Evolutionary conservation across 2,113 vertebrate genomes (phyloP).

Genomic region (Takifugu flavidus): DNA sequence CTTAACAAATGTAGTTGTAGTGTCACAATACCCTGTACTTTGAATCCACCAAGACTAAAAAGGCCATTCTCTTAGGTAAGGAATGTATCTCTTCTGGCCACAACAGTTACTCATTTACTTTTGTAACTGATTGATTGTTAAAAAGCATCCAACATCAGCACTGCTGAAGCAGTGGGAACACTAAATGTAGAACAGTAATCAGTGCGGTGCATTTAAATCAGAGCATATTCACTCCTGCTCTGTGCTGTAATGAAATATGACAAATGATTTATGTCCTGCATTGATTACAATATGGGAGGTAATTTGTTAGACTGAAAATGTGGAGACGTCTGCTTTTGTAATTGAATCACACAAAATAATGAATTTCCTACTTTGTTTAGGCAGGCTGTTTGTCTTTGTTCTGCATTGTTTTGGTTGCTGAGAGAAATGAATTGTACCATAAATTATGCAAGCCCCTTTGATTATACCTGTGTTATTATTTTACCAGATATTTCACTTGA

Average conservation of each 20-base stretch:
- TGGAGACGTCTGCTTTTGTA: conserved; percentile 56
- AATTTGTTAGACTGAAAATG: conserved; percentile 63
- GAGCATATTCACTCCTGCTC: conserved; percentile 47
- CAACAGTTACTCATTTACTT: too few relatives aligned
- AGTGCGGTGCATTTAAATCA: conserved; percentile 37
- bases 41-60: too few relatives aligned
- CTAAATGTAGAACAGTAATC: conserved; percentile 17
- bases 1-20: too few relatives aligned
- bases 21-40: too few relatives aligned
- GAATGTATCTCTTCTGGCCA: too few relatives aligned
- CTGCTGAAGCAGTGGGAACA: too few relatives aligned
- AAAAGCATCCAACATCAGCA: too few relatives aligned
- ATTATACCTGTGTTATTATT: conserved; percentile 43
- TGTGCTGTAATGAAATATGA: conserved; percentile 60
- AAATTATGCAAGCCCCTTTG: conserved; percentile 46
- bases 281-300: conserved; percentile 63
- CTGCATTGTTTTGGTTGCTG: conserved; percentile 48
- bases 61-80: too few relatives aligned
- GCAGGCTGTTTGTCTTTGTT: conserved; percentile 59
- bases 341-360: conserved; percentile 71
- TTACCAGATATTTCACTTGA: conserved; percentile 13
- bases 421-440: conserved; percentile 41
- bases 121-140: too few relatives aligned
- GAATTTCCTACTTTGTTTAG: conserved; percentile 60
- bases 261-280: conserved; percentile 68